Evolutionary conservation across 2,888 invertebrate genomes (phyloP).

Genomic region (Trachelus tabidus): DNA sequence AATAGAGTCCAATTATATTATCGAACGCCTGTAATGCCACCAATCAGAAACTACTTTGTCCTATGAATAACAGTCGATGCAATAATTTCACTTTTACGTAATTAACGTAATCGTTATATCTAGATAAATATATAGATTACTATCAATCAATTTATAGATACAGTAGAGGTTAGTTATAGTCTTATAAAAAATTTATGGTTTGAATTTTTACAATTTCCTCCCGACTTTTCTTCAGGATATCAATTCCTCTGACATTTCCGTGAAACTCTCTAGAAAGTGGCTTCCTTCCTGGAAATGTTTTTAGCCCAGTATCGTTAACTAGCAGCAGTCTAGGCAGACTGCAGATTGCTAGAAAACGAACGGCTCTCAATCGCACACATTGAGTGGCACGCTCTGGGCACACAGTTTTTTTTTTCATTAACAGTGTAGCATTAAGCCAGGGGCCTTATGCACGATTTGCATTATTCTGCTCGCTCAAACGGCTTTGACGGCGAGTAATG

Average conservation of each 20-base stretch:
- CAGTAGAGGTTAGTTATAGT: not conserved
- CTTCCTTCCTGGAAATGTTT: not conserved
- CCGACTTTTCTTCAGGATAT: not conserved
- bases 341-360: not conserved
- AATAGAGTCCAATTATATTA: not conserved
- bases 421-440: not conserved
- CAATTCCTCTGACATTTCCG: not conserved
- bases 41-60: not conserved
- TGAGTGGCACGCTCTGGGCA: not conserved
- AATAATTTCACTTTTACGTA: not conserved
- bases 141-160: not conserved
- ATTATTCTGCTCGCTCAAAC: conserved; percentile 1
- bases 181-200: not conserved
- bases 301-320: not conserved
- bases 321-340: not conserved
- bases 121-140: not conserved
- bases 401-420: not conserved
- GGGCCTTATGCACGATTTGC: not conserved
- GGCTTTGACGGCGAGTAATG: not conserved
- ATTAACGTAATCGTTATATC: not conserved
- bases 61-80: not conserved
- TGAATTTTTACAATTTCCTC: not conserved
- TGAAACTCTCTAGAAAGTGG: not conserved
- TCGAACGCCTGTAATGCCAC: not conserved
- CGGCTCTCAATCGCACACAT: not conserved